These are phyloP conservation scores for Bombus superbus DNA, from an alignment of 1,140 invertebrate genomes.

Conservation along the genomic window DNA sequence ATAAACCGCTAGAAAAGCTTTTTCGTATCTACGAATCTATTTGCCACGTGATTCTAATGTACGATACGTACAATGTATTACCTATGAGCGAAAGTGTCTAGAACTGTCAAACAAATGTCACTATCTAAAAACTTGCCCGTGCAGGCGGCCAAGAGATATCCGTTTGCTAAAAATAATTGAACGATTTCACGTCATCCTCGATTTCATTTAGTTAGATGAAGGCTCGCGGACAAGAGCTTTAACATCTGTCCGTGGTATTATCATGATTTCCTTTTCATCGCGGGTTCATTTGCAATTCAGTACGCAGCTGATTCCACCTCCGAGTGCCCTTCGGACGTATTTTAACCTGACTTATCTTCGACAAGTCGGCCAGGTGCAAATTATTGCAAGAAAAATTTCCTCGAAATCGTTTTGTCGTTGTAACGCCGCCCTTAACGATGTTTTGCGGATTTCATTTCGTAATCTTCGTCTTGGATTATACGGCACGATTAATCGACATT, in stretches of 20 bases:
- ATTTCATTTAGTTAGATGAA: not conserved
- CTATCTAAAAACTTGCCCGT: too few species aligned
- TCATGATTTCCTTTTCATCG: not conserved
- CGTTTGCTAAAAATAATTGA: not conserved
- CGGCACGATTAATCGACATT: not conserved
- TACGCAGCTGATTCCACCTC: conserved; percentile 15
- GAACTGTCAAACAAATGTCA: not conserved
- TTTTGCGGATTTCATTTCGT: not conserved
- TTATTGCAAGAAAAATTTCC: not conserved
- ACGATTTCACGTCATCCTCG: not conserved
- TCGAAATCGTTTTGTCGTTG: not conserved
- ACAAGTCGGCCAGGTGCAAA: conserved; percentile 28
- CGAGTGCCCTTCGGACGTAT: not conserved
- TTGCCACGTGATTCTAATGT: not conserved
- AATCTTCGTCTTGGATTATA: not conserved
- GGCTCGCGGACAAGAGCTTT: too few species aligned
- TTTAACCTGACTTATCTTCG: conserved; percentile 3
- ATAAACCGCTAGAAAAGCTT: too few species aligned
- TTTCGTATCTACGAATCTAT: not conserved
- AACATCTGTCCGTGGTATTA: not conserved
- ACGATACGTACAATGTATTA: not conserved
- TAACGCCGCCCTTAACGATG: not conserved
- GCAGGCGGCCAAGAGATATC: not conserved
- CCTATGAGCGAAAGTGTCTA: not conserved
- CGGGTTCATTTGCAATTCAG: conserved; percentile 29